phyloP scores from a whole-genome alignment of 2,888 invertebrate genomes.

The Oxystoma pomonae region DNA sequence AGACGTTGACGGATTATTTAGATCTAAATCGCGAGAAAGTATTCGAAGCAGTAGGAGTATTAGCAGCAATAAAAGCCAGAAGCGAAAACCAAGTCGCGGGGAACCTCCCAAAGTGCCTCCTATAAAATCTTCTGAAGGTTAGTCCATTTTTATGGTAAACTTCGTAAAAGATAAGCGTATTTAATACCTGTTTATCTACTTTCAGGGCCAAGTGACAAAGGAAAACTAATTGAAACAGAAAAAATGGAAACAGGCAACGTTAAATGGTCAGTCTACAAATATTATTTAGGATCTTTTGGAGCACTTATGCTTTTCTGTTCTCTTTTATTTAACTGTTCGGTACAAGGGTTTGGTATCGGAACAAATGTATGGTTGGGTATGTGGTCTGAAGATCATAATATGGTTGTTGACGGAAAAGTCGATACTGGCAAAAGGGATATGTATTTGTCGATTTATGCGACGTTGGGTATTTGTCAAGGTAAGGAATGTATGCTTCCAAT shows the following conservation, averaged over 20 bases:
- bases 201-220: conserved; percentile 38
- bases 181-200: too few relatives aligned
- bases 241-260: conserved; percentile 48
- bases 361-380: conserved; percentile 78
- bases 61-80: too few relatives aligned
- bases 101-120: conserved; percentile 29
- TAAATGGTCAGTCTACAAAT: conserved; percentile 76
- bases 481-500: too few relatives aligned
- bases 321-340: too few relatives aligned
- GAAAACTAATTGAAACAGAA: conserved; percentile 50
- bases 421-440: conserved; percentile 61
- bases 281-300: conserved; percentile 78
- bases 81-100: conserved; percentile 32
- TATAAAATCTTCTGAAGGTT: too few relatives aligned
- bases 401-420: conserved; percentile 53
- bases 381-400: conserved; percentile 58
- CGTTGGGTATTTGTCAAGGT: conserved; percentile 79
- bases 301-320: too few relatives aligned
- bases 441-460: conserved; percentile 82
- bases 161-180: too few relatives aligned
- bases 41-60: conserved; percentile 17
- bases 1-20: conserved; percentile 45
- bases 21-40: conserved; percentile 41
- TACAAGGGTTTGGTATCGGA: too few relatives aligned
- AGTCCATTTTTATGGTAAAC: too few relatives aligned